A percentile compares a stretch with the other conserved stretches of the same genome.
phyloP scores from a whole-genome alignment of 2,888 invertebrate genomes.

The Asteroscopus sphinx region DNA sequence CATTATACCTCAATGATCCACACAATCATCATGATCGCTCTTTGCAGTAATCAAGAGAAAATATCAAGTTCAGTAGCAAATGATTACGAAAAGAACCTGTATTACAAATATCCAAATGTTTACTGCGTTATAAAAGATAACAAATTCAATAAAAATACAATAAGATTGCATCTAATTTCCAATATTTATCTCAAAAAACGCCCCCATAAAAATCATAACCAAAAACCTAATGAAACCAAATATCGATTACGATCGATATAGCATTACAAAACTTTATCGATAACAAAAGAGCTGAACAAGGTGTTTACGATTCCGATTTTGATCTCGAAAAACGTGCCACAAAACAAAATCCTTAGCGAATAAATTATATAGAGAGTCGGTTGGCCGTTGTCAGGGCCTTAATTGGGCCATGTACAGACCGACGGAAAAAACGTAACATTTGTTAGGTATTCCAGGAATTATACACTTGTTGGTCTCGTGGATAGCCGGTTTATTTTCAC shows the following conservation, averaged over 20 bases:
- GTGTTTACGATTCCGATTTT: constrained; percentile 87
- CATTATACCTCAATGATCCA: too few relatives aligned
- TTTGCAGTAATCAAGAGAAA: too few relatives aligned
- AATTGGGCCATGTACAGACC: constrained; percentile 86
- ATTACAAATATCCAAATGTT: background rate
- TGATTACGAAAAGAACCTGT: too few relatives aligned
- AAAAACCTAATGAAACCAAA: constrained; percentile 51
- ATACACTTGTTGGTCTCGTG: constrained; percentile 82
- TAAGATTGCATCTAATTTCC: constrained; percentile 28
- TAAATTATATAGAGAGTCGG: constrained; percentile 84
- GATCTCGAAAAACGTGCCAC: constrained; percentile 81
- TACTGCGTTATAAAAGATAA: constrained; percentile 11
- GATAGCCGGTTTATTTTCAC: constrained; percentile 62
- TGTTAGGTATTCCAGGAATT: constrained; percentile 89
- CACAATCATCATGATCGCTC: too few relatives aligned
- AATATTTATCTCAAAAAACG: constrained; percentile 37
- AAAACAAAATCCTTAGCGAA: constrained; percentile 83
- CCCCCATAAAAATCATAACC: constrained; percentile 47
- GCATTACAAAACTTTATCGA: constrained; percentile 69
- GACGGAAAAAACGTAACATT: constrained; percentile 87
- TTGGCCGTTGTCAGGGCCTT: constrained; percentile 70
- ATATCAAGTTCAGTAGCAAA: too few relatives aligned
- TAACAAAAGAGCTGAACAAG: constrained; percentile 84
- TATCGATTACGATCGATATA: constrained; percentile 68
- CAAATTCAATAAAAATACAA: constrained; percentile 18